Base-by-base conservation (phyloP, 2,113 vertebrate genomes). In the Lethenteron camtschaticum region DNA sequence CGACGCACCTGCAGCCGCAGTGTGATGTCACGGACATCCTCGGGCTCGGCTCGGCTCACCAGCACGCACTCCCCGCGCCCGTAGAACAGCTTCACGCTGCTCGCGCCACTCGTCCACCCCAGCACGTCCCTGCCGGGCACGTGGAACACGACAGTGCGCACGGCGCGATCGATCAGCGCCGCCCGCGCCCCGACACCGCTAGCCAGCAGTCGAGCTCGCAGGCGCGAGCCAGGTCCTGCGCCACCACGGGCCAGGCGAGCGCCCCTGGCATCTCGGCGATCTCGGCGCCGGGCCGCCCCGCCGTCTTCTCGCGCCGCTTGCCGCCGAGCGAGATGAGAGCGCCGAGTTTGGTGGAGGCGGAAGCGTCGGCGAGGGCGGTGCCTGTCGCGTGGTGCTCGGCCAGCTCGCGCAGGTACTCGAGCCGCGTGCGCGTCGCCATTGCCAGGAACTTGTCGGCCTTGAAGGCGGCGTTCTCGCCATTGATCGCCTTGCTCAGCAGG, bases 381-480 rank as follows among this genome's bases (percentile, higher is more conserved):
- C 74, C 81, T 79, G 84, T 87, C 75, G 86, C 75, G n/a, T 81
- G 90, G 75, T 95, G 90, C 24, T 92, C 88, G 0, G 88, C 92
- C 75, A 96, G 70, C 68, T 97, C 90, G 1, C 84, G 83, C 16
- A 97, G 80, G 75, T 97, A 97, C 14, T 94, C 90, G 74, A 86
- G 90, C 0, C 92, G 81, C 0, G 90, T 97, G 1, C 92, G 78
- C 0, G 90, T 88, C 8, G 92, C 92, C 92, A 97, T 97, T 69
- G 90, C 79, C 76, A 84, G 88, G 76, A 97, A 95, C 69, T 96
- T 96, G 72, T 86, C 85, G 0, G 90, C 92, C 71, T 96, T 95
- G 81, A 94, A 88, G 0, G 90, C 88, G 0, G 92, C 86, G 0
- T 84, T 89, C 79, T 97, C 92, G 0, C 83, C 92, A 0, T 95